Base-by-base conservation (phyloP, 2,113 vertebrate species). In the Mastomys coucha region DNA sequence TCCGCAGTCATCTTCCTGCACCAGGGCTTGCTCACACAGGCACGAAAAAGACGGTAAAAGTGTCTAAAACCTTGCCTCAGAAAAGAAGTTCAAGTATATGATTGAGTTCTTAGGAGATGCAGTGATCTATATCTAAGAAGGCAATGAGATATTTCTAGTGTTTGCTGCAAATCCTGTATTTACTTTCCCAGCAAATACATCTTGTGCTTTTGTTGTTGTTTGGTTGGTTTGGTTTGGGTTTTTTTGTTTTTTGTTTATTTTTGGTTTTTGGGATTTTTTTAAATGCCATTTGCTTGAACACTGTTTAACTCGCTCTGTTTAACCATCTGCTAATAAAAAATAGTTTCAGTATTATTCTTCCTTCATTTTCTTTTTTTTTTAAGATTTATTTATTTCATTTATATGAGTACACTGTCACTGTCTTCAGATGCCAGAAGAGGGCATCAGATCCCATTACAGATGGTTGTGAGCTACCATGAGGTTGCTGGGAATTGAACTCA, bases 1-100 rank as follows among this genome's bases (percentile, higher is more conserved):
- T 98, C 91, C 97, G 96, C 82, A 98, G 92, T 42, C 63, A 65
- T 12, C 92, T 97, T 69, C 97, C 93, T 78, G 97, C 81, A 88
- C 98, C 97, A 67, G 73, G 81, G 36, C 86, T 97, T 69, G 94
- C 88, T 53, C 87, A 95, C 33, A 89, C 22, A 63, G 72, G 20
- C 88, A 97, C 75, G 63, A 22, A 94, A 98, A 90, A 31, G 24
- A 75, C 86, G 60, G 84, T 76, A 45, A 91, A 33, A n/a, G 4
- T 2, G 31, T 17, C 75, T 42, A 96, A 91, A 89, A 69, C 63
- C 36, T 9, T 31, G 45, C 72, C 90, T 94, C 97, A 98, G 86
- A 99, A 98, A 97, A 98, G 98, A 89, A 88, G 97, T 49, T 98
- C 98, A 94, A 99, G 99, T 93, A 98, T 99, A 97, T 99, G 94